Evolutionary conservation across 2,113 vertebrate species (phyloP).

Genomic region (Proteles cristata): DNA sequence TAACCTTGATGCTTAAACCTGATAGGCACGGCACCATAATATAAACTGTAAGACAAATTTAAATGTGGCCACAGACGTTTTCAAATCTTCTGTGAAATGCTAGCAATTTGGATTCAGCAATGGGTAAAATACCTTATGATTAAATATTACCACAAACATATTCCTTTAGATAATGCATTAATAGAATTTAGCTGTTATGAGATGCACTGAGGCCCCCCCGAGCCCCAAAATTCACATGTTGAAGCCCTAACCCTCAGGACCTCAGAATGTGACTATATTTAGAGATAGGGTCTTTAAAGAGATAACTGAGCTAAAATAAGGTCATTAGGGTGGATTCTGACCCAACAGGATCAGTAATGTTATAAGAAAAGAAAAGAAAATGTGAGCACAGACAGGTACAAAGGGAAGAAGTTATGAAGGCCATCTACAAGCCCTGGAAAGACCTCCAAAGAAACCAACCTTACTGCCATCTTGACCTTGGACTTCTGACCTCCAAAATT

Average conservation of each 20-base stretch:
- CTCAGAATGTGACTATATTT: not conserved
- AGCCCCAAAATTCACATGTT: not conserved
- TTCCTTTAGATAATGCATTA: not conserved
- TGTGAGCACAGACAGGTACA: not conserved
- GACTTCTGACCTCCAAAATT: not conserved
- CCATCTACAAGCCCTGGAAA: not conserved
- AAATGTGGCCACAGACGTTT: not conserved
- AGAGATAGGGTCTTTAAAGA: not conserved
- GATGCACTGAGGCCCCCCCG: not conserved
- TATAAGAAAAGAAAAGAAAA: not conserved
- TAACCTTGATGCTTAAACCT: constrained; percentile 35
- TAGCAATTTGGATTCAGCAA: not conserved
- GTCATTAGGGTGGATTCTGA: not conserved
- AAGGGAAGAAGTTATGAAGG: not conserved
- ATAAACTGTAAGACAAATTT: constrained; percentile 27
- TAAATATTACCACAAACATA: not conserved
- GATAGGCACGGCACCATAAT: not conserved
- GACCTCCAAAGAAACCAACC: not conserved
- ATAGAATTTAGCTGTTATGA: not conserved
- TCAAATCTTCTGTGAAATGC: not conserved
- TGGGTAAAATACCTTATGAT: not conserved
- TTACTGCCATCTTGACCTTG: not conserved
- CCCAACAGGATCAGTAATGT: too few species aligned
- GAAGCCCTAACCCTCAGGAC: not conserved
- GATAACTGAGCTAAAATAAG: not conserved